Conservation (phyloP, 2,888 invertebrate genomes). For the Athalia circularis region DNA sequence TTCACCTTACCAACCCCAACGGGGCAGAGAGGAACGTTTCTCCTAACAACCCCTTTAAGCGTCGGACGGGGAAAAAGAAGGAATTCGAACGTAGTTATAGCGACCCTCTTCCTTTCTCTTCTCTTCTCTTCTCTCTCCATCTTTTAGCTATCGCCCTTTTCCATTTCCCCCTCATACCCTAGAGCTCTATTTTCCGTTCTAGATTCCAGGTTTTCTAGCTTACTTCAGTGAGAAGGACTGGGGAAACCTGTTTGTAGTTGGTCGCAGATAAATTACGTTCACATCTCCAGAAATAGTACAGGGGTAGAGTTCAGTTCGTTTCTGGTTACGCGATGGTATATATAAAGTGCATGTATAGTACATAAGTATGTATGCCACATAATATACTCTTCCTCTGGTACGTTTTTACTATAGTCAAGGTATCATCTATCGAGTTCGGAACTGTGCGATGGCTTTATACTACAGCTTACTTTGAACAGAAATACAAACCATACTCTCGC, state of each 20-base stretch:
- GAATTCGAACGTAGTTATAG: slow-evolving; percentile 27
- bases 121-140: neutral
- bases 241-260: slow-evolving; percentile 18
- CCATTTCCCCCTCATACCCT: neutral
- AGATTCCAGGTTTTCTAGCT: neutral
- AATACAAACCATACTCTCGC: no score
- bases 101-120: neutral
- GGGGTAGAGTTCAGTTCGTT: neutral
- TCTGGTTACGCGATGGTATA: neutral
- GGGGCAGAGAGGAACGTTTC: slow-evolving; percentile 55
- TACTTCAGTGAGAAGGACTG: neutral
- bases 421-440: neutral
- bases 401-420: neutral
- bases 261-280: slow-evolving; percentile 35
- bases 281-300: neutral
- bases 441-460: no score
- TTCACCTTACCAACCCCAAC: slow-evolving; percentile 53
- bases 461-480: no score
- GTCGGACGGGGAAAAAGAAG: neutral
- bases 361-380: no score
- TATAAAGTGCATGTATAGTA: no score
- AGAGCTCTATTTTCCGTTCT: slow-evolving; percentile 31
- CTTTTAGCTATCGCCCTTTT: no score
- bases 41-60: slow-evolving; percentile 61
- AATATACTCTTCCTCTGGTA: no score